Conservation (phyloP, 1,140 invertebrate genomes). For the Contarinia nasturtii region DNA sequence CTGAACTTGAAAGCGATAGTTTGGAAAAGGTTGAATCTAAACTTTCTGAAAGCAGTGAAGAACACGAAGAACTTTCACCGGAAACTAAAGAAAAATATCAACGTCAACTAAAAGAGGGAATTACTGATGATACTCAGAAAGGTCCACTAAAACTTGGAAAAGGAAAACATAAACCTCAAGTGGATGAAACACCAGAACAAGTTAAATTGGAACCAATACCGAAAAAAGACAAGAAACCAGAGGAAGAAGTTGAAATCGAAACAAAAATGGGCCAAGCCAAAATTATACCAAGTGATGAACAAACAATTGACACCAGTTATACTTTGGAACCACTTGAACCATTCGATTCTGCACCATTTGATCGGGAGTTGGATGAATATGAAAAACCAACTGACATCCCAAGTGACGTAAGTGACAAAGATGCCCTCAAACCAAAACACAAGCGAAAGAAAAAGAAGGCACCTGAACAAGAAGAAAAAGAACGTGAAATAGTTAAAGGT, state of each 20-base stretch:
- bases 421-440: not conserved
- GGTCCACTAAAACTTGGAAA: constrained; percentile 8
- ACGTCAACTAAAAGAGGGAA: constrained; percentile 6
- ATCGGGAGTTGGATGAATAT: constrained; percentile 8
- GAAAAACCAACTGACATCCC: constrained; percentile 6
- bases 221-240: not conserved
- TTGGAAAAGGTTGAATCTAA: constrained; percentile 19
- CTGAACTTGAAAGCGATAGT: constrained; percentile 17
- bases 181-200: constrained; percentile 27
- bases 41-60: constrained; percentile 19
- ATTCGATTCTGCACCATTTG: constrained; percentile 9
- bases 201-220: constrained; percentile 21
- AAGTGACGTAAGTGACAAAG: not conserved
- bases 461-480: constrained; percentile 26
- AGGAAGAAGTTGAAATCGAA: not conserved
- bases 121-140: not conserved
- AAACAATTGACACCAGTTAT: constrained; percentile 2
- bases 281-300: not conserved
- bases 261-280: not conserved
- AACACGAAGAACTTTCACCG: constrained; percentile 13
- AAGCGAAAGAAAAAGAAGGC: not conserved
- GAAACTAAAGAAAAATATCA: constrained; percentile 13
- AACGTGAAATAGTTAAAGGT: constrained; percentile 6
- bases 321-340: constrained; percentile 6
- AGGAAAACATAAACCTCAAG: constrained; percentile 20